phyloP scores from a whole-genome alignment of 1,140 invertebrate species.

The Lordiphosa stackelbergi region DNA sequence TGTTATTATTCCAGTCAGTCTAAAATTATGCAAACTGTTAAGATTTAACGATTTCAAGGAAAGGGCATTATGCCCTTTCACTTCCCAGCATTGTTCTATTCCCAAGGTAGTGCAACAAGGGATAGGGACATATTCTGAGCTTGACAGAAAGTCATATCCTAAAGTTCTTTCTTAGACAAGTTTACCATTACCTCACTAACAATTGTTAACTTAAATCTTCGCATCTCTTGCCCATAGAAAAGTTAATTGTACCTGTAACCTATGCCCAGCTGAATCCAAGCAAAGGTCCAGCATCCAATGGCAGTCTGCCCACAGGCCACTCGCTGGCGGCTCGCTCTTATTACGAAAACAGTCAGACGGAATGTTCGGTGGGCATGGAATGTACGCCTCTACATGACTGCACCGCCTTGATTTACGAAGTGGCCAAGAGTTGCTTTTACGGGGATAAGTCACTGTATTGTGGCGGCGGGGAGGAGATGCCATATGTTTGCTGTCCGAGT shows the following conservation, averaged over 20 bases:
- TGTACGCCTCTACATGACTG: constrained; percentile 74
- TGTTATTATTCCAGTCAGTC: too few relatives aligned
- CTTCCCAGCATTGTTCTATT: too few relatives aligned
- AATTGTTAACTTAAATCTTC: neutral
- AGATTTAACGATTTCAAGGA: too few relatives aligned
- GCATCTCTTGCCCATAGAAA: constrained; percentile 23
- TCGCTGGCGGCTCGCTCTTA: constrained; percentile 56
- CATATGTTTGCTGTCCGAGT: constrained; percentile 75
- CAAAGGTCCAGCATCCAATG: constrained; percentile 12
- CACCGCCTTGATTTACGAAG: constrained; percentile 69
- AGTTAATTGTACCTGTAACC: constrained; percentile 37
- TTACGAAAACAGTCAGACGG: constrained; percentile 22
- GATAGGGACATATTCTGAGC: too few relatives aligned
- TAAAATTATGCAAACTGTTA: too few relatives aligned
- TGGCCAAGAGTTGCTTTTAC: constrained; percentile 71
- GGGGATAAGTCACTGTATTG: constrained; percentile 76
- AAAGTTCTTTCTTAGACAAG: too few relatives aligned
- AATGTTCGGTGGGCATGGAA: constrained; percentile 68
- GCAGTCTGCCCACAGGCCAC: constrained; percentile 23
- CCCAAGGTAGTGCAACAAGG: too few relatives aligned
- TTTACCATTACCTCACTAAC: too few relatives aligned
- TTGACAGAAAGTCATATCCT: too few relatives aligned
- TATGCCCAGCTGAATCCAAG: constrained; percentile 10
- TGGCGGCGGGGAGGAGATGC: constrained; percentile 68
- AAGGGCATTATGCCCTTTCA: too few relatives aligned